A percentile compares a stretch with the other conserved stretches of the same genome.
Conservation (phyloP, 2,113 vertebrate species). For the Pipa parva region DNA sequence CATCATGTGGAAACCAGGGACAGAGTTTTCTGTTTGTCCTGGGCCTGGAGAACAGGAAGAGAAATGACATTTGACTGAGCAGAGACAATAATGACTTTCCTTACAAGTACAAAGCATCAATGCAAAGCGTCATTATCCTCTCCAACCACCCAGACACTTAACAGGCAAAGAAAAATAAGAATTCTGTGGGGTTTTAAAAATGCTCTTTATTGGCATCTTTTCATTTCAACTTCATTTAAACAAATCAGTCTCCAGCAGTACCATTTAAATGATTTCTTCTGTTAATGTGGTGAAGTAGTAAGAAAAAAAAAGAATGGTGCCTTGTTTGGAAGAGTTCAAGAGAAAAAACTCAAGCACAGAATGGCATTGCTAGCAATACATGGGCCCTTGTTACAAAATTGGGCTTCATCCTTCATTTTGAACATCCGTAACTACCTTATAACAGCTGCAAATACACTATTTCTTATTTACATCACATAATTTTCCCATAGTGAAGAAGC, state of each 20-base stretch:
- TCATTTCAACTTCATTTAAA: slow-evolving; percentile 9
- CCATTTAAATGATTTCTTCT: neutral
- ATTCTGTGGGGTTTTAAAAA: neutral
- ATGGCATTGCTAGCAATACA: too few species aligned
- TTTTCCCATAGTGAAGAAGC: too few species aligned
- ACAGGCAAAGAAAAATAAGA: neutral
- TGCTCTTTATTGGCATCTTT: neutral
- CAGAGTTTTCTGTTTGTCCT: slow-evolving; percentile 4
- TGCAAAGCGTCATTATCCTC: slow-evolving; percentile 7
- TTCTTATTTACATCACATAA: too few species aligned
- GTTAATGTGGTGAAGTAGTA: too few species aligned
- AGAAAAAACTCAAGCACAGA: too few species aligned
- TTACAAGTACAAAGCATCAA: slow-evolving; percentile 13
- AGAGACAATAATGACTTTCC: slow-evolving; percentile 26
- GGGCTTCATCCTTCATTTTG: too few species aligned
- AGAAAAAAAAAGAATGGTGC: too few species aligned
- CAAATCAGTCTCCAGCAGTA: neutral
- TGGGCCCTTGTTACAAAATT: too few species aligned
- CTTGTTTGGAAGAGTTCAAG: too few species aligned
- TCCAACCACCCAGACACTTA: neutral
- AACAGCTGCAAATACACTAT: too few species aligned
- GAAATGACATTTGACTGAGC: slow-evolving; percentile 29
- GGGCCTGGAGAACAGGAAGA: slow-evolving; percentile 14
- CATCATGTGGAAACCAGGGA: neutral
- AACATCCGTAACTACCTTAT: too few species aligned